phyloP scores from a whole-genome alignment of 2,113 vertebrate genomes.

The Sylvietta virens region DNA sequence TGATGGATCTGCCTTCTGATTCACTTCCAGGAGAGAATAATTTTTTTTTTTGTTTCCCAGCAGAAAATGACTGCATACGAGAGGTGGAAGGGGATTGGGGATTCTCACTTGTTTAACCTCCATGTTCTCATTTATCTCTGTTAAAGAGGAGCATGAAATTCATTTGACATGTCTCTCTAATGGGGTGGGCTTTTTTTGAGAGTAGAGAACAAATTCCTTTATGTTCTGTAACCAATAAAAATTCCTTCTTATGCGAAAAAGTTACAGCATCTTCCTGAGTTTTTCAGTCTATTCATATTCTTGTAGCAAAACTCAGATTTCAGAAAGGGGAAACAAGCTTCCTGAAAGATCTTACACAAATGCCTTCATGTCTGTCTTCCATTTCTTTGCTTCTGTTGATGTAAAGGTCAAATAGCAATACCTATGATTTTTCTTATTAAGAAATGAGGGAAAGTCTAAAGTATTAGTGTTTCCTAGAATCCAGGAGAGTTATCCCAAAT shows the following conservation, averaged over 20 bases:
- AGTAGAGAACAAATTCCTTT: conserved; percentile 22
- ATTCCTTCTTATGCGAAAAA: neutral
- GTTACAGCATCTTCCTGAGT: neutral
- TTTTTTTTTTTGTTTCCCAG: conserved; percentile 75
- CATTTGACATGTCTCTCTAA: conserved; percentile 12
- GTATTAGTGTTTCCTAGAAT: neutral
- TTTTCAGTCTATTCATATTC: neutral
- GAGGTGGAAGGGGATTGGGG: conserved; percentile 51
- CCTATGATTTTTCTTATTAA: neutral
- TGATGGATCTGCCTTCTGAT: conserved; percentile 70
- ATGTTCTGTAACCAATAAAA: conserved; percentile 52
- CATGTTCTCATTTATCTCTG: conserved; percentile 2
- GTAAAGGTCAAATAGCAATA: neutral
- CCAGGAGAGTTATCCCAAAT: neutral
- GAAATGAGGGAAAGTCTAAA: neutral
- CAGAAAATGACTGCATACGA: conserved; percentile 46
- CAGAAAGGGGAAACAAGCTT: neutral
- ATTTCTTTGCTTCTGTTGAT: neutral
- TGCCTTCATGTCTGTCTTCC: neutral
- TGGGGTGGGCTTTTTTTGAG: neutral
- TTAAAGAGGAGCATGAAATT: conserved; percentile 36
- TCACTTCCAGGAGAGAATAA: conserved; percentile 66
- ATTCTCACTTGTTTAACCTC: conserved; percentile 57
- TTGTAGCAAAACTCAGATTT: neutral
- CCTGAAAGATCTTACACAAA: neutral